Percentiles rank a stretch among this genome's conserved stretches.
Conservation (phyloP, 2,888 invertebrate species). For the Pheosia tremula region DNA sequence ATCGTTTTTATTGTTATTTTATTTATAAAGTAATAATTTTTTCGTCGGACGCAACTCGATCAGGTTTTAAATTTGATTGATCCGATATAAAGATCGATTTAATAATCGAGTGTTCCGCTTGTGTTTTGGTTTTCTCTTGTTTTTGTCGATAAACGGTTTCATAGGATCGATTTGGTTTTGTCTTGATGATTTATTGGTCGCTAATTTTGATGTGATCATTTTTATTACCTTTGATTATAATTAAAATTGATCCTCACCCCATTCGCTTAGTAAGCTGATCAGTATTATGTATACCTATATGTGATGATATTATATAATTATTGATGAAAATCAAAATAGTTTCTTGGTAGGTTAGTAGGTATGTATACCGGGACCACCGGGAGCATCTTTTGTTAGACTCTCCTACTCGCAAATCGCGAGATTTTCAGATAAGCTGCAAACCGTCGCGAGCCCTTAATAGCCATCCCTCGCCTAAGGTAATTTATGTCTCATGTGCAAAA, state of each 20-base stretch:
- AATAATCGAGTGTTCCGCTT: constrained; percentile 78
- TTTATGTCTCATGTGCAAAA: constrained; percentile 82
- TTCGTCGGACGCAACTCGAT: constrained; percentile 77
- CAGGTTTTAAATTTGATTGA: constrained; percentile 84
- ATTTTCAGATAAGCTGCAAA: constrained; percentile 78
- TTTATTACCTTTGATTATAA: constrained; percentile 34
- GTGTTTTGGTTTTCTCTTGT: constrained; percentile 67
- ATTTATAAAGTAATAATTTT: constrained; percentile 84
- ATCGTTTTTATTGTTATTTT: constrained; percentile 85
- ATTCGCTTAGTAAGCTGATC: constrained; percentile 18
- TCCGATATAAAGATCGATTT: constrained; percentile 83
- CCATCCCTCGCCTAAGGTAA: constrained; percentile 74
- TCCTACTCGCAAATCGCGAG: constrained; percentile 78
- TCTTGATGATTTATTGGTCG: constrained; percentile 61
- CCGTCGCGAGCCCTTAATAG: constrained; percentile 77
- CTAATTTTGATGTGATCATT: constrained; percentile 55
- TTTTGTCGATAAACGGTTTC: constrained; percentile 73
- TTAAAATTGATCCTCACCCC: not conserved
- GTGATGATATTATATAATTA: constrained; percentile 35
- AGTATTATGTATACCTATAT: constrained; percentile 11
- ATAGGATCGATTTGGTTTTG: constrained; percentile 65
- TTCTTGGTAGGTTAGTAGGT: constrained; percentile 46
- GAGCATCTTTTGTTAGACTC: constrained; percentile 74
- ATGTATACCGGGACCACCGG: constrained; percentile 74
- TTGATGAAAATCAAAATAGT: constrained; percentile 62